These are phyloP conservation scores for Dendrocopos noguchii DNA, from an alignment of 2,113 vertebrate species.

Conservation along the genomic window DNA sequence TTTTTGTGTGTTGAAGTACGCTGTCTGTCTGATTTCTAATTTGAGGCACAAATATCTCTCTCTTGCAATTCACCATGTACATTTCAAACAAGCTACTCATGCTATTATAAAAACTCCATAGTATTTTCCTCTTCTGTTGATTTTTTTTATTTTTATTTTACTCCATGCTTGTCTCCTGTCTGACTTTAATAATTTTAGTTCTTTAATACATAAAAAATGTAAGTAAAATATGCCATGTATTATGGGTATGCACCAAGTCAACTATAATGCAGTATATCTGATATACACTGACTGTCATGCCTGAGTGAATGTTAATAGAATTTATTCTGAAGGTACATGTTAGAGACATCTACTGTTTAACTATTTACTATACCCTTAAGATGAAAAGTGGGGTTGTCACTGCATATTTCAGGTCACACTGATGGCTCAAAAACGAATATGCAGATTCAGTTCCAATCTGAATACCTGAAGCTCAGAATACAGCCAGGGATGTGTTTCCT, in stretches of 20 bases:
- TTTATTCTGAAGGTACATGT: constrained; percentile 84
- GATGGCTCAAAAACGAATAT: constrained; percentile 73
- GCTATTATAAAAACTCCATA: constrained; percentile 71
- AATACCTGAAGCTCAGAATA: constrained; percentile 69
- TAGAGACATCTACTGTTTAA: constrained; percentile 82
- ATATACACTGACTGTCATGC: constrained; percentile 84
- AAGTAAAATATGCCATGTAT: constrained; percentile 84
- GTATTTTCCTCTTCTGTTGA: constrained; percentile 70
- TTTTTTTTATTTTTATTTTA: constrained; percentile 43
- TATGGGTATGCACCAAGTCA: constrained; percentile 81
- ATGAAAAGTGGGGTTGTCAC: constrained; percentile 77
- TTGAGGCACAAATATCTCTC: constrained; percentile 82
- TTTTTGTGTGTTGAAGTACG: constrained; percentile 80
- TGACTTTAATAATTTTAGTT: constrained; percentile 82
- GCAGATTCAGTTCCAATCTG: constrained; percentile 67
- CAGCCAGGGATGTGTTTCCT: constrained; percentile 49
- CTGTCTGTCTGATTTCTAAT: constrained; percentile 84
- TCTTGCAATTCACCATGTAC: constrained; percentile 76
- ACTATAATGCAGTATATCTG: constrained; percentile 85
- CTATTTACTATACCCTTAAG: constrained; percentile 81
- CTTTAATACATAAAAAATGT: constrained; percentile 82
- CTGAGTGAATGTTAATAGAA: constrained; percentile 85
- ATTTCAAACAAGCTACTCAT: constrained; percentile 80
- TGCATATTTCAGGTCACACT: constrained; percentile 72
- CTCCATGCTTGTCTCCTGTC: constrained; percentile 75